phyloP scores from a whole-genome alignment of 1,140 invertebrate species.

The Scaptomyza graminum region DNA sequence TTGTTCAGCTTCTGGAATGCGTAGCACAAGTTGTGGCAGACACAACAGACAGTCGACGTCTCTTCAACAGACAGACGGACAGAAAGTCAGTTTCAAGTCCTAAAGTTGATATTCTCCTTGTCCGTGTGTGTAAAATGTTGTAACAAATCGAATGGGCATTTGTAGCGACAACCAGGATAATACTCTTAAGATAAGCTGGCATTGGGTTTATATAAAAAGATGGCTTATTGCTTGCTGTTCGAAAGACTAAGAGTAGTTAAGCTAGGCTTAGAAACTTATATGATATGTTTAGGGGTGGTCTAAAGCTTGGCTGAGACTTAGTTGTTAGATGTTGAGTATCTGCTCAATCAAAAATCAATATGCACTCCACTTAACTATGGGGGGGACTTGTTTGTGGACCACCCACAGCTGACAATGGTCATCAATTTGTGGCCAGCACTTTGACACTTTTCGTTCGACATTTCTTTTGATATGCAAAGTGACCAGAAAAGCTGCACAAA shows the following conservation, averaged over 20 bases:
- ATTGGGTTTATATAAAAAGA: slow-evolving; percentile 1
- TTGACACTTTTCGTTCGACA: slow-evolving; percentile 60
- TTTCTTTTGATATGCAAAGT: slow-evolving; percentile 71
- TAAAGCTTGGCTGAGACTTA: too few species aligned
- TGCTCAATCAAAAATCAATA: background rate
- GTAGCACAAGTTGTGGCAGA: slow-evolving; percentile 71
- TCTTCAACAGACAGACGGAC: background rate
- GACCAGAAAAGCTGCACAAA: slow-evolving; percentile 66
- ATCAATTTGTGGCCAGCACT: slow-evolving; percentile 47
- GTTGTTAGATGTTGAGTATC: too few species aligned
- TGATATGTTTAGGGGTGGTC: background rate
- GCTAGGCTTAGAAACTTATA: background rate
- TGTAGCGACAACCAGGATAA: slow-evolving; percentile 65
- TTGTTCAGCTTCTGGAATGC: slow-evolving; percentile 84
- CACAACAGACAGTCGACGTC: slow-evolving; percentile 26
- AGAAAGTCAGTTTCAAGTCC: slow-evolving; percentile 33
- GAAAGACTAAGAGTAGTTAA: background rate
- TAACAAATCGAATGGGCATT: slow-evolving; percentile 48
- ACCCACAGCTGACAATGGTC: slow-evolving; percentile 47
- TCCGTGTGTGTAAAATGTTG: slow-evolving; percentile 70
- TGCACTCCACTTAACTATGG: background rate
- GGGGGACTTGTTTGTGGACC: background rate
- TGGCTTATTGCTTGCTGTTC: background rate
- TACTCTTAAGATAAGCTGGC: slow-evolving; percentile 10
- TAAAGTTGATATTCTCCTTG: slow-evolving; percentile 1